These are phyloP conservation scores for Planococcus citri DNA, from an alignment of 1,140 invertebrate species.

Conservation along the genomic window DNA sequence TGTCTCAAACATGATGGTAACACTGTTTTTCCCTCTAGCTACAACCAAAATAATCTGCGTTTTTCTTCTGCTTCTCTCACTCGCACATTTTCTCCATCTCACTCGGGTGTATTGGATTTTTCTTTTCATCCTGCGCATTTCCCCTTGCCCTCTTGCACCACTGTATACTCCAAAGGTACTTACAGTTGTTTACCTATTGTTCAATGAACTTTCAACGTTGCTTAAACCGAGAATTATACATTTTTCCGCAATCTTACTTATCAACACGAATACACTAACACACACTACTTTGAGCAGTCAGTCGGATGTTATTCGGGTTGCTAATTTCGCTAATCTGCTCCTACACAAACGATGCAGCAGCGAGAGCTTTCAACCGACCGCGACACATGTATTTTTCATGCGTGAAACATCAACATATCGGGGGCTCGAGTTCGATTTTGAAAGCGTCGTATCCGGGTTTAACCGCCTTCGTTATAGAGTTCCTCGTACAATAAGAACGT, in stretches of 20 bases:
- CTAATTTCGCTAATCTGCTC: background rate
- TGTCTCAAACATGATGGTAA: background rate
- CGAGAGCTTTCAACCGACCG: too few species aligned
- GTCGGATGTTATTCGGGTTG: background rate
- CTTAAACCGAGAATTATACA: background rate
- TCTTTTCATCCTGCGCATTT: background rate
- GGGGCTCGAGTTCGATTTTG: too few species aligned
- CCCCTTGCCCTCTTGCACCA: too few species aligned
- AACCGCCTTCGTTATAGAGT: too few species aligned
- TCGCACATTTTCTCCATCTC: too few species aligned
- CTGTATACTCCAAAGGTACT: background rate
- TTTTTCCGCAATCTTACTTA: background rate
- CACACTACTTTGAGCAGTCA: background rate
- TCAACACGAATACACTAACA: background rate
- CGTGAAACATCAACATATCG: too few species aligned
- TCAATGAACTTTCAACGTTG: background rate
- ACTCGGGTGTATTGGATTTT: background rate
- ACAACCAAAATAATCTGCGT: background rate
- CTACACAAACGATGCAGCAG: too few species aligned
- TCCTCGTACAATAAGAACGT: too few species aligned
- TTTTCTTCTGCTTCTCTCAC: too few species aligned
- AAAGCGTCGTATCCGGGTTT: too few species aligned
- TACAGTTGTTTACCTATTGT: conserved; percentile 13
- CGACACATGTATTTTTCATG: too few species aligned
- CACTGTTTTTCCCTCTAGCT: background rate